Percentiles rank a stretch among this genome's conserved stretches.
phyloP scores from a whole-genome alignment of 2,113 vertebrate genomes.

The Micronycteris hirsuta region DNA sequence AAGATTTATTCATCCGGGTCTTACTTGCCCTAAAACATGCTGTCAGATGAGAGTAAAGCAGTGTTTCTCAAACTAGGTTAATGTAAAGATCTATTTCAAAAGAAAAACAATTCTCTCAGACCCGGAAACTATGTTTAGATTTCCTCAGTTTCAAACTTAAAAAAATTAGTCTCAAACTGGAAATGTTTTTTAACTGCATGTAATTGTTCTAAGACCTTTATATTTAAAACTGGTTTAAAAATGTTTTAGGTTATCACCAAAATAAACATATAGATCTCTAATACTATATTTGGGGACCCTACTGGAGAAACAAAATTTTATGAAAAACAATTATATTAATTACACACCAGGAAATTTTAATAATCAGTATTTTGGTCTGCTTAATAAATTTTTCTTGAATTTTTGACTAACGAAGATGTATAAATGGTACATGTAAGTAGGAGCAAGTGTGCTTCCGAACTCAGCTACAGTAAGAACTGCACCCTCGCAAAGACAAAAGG shows the following conservation, averaged over 20 bases:
- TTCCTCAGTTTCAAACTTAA: background rate
- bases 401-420: background rate
- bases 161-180: background rate
- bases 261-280: background rate
- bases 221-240: slow-evolving; percentile 25
- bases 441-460: background rate
- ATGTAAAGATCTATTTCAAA: background rate
- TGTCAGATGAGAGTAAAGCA: background rate
- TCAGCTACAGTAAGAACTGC: background rate
- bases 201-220: background rate
- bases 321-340: slow-evolving; percentile 10
- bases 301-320: background rate
- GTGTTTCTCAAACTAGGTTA: slow-evolving; percentile 2
- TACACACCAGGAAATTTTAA: background rate
- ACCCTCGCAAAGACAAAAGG: background rate
- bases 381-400: slow-evolving; percentile 13
- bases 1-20: background rate
- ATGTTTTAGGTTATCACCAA: slow-evolving; percentile 14
- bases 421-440: background rate
- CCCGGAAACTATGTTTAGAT: background rate
- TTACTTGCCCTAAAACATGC: background rate
- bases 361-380: background rate
- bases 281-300: background rate
- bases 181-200: slow-evolving; percentile 3
- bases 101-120: background rate